These are phyloP conservation scores for Morinoia aosen DNA, from an alignment of 2,888 invertebrate genomes.

Conservation along the genomic window DNA sequence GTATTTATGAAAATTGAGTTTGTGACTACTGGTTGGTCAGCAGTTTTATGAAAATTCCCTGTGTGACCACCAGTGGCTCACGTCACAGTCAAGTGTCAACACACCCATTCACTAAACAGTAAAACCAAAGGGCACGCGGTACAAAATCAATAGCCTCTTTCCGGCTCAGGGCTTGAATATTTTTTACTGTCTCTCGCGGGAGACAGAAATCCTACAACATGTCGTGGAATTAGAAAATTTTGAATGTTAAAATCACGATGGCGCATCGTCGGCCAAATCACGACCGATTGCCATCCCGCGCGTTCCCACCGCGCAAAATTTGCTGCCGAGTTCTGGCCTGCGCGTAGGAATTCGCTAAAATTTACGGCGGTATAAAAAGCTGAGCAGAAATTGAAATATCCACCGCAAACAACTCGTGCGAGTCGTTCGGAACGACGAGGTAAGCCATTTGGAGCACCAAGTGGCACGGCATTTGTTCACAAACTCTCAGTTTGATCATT, in stretches of 20 bases:
- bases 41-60: too few species aligned
- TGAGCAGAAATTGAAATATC: constrained; percentile 43
- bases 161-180: too few species aligned
- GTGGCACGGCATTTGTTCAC: background rate
- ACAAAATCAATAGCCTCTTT: too few species aligned
- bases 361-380: constrained; percentile 41
- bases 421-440: constrained; percentile 22
- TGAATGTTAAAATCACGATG: background rate
- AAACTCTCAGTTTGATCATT: background rate
- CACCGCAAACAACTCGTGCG: constrained; percentile 41
- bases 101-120: too few species aligned
- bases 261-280: background rate
- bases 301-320: background rate
- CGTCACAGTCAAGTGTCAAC: too few species aligned
- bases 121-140: too few species aligned
- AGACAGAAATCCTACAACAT: background rate
- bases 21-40: too few species aligned
- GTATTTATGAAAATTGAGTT: too few species aligned
- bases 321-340: constrained; percentile 9
- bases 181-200: background rate
- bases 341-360: constrained; percentile 1
- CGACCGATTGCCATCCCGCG: background rate
- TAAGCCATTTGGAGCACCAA: background rate
- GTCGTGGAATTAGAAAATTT: background rate
- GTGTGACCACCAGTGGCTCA: too few species aligned